Evolutionary conservation across 30 jellyfish, hydroid and myxozoan genomes (phyloP).

Genomic region (Turritopsis rubra): DNA sequence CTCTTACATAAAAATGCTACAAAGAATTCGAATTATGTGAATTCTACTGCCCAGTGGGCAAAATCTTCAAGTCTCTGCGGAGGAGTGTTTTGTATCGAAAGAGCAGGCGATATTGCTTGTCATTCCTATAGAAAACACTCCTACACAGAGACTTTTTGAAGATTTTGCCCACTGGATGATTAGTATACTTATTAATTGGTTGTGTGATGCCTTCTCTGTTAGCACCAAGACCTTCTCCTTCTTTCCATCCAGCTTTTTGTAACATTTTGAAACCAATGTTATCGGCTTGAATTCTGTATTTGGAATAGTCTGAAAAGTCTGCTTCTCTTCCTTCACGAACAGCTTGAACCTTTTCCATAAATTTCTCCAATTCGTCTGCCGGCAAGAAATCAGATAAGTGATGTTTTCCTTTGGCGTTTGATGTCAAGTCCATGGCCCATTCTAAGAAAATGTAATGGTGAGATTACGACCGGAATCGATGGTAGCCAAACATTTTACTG

Average conservation of each 20-base stretch:
- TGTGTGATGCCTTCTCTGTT: slow-evolving; percentile 76
- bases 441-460: slow-evolving; percentile 20
- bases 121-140: too few species aligned
- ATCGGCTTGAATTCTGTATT: slow-evolving; percentile 59
- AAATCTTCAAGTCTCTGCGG: too few species aligned
- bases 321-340: slow-evolving; percentile 84
- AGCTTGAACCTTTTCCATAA: slow-evolving; percentile 83
- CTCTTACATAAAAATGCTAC: too few species aligned
- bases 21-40: too few species aligned
- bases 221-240: slow-evolving; percentile 89
- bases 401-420: slow-evolving; percentile 67
- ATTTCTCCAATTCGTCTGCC: slow-evolving; percentile 77
- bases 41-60: too few species aligned
- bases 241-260: slow-evolving; percentile 96
- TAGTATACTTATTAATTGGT: slow-evolving; percentile 84
- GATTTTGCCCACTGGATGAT: too few species aligned
- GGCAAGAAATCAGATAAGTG: slow-evolving; percentile 87
- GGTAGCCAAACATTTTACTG: neutral
- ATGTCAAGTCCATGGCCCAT: slow-evolving; percentile 50
- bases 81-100: too few species aligned
- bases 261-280: slow-evolving; percentile 80
- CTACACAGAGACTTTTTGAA: too few species aligned
- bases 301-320: slow-evolving; percentile 87
- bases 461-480: neutral
- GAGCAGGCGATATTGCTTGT: too few species aligned